These are phyloP conservation scores for Bradypodion pumilum DNA, from an alignment of 2,797 vertebrate species.

Conservation along the genomic window DNA sequence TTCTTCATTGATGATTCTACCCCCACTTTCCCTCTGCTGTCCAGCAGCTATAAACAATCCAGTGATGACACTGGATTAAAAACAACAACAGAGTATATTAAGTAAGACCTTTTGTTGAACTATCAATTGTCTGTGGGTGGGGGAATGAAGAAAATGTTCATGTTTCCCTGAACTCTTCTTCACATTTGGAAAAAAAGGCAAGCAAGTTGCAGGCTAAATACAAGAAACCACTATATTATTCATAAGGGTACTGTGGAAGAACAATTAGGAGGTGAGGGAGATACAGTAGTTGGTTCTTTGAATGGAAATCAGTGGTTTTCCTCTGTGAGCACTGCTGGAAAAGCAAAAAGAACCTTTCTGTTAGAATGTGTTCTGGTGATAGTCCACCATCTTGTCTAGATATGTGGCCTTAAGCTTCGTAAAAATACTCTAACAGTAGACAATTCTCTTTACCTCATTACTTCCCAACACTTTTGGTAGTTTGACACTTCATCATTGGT, in stretches of 20 bases:
- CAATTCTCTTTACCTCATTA: background rate
- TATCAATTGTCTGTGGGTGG: background rate
- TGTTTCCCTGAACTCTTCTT: conserved; percentile 15
- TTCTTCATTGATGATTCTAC: conserved; percentile 61
- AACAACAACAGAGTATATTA: background rate
- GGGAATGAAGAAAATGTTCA: background rate
- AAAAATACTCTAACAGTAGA: no score
- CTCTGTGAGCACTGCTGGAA: background rate
- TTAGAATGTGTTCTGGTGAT: background rate
- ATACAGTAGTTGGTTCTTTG: background rate
- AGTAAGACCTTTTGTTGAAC: conserved; percentile 2
- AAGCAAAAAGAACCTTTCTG: background rate
- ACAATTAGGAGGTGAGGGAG: conserved; percentile 21
- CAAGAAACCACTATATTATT: conserved; percentile 26
- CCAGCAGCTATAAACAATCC: conserved; percentile 69
- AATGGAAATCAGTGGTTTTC: background rate
- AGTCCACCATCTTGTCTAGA: background rate
- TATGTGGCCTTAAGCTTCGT: background rate
- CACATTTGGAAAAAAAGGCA: background rate
- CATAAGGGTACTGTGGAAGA: conserved; percentile 8
- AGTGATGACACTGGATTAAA: conserved; percentile 47
- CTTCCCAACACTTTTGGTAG: background rate
- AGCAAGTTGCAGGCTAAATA: conserved; percentile 5
- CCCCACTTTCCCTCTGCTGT: conserved; percentile 47
- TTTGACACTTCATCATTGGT: background rate